phyloP scores from a whole-genome alignment of 2,113 vertebrate genomes.

The Alethe castanea region DNA sequence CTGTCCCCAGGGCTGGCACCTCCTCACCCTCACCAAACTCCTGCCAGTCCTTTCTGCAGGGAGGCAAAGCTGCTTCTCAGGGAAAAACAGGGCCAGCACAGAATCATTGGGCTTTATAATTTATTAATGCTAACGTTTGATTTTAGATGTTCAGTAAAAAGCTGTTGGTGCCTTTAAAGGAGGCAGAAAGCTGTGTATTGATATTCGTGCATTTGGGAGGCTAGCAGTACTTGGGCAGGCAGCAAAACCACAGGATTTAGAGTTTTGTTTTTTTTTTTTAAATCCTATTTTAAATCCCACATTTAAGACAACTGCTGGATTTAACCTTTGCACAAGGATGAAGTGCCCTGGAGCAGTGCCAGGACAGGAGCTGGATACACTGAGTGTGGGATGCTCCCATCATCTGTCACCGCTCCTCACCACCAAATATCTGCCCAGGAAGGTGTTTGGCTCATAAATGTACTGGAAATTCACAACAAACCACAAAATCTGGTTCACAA shows the following conservation, averaged over 20 bases:
- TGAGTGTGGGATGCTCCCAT: fast-evolving
- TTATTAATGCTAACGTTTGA: not conserved
- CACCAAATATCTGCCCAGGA: not conserved
- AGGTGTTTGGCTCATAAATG: fast-evolving
- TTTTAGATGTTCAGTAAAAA: not conserved
- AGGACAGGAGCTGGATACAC: fast-evolving
- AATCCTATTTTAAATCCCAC: not conserved
- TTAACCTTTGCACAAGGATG: not conserved
- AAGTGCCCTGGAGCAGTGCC: not conserved
- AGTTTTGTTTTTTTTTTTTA: not conserved
- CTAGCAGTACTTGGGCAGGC: not conserved
- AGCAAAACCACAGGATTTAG: too few relatives aligned
- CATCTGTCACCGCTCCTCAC: not conserved
- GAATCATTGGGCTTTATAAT: not conserved
- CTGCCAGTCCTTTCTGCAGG: fast-evolving
- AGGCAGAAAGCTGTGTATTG: not conserved
- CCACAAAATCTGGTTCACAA: not conserved
- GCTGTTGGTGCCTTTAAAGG: not conserved
- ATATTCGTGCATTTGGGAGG: fast-evolving
- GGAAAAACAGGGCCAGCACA: not conserved
- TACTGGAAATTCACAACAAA: not conserved
- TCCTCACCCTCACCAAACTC: not conserved
- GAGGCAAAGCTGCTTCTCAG: not conserved
- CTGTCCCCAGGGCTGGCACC: not conserved
- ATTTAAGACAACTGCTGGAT: not conserved